A percentile compares a stretch with the other conserved stretches of the same genome.
Conservation (phyloP, 2,888 invertebrate species). For the Caenorhabditis sinica region DNA sequence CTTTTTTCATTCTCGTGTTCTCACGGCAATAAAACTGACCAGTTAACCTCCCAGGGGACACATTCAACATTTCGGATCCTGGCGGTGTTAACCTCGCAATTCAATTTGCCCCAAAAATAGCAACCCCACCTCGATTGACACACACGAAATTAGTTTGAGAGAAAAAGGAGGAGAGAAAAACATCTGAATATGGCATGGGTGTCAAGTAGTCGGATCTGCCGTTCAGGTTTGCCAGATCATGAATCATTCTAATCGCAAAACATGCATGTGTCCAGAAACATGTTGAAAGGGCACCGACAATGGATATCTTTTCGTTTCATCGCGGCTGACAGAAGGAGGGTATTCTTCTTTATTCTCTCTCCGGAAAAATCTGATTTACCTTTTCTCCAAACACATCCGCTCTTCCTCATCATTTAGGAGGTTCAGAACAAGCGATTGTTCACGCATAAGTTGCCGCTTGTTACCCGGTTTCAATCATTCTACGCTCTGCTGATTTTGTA, state of each 20-base stretch:
- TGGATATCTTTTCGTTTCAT: constrained; percentile 53
- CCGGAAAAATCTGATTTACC: constrained; percentile 64
- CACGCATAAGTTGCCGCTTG: constrained; percentile 59
- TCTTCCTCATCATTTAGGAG: constrained; percentile 32
- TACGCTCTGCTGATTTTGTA: constrained; percentile 56
- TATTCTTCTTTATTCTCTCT: background rate
- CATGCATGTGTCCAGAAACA: constrained; percentile 39
- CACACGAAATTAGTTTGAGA: constrained; percentile 20
- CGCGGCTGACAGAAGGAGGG: constrained; percentile 31
- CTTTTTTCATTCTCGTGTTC: background rate
- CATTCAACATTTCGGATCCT: constrained; percentile 6
- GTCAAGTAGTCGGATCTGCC: background rate
- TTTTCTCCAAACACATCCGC: constrained; percentile 24
- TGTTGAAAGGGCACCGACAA: constrained; percentile 60
- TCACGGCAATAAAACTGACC: constrained; percentile 48
- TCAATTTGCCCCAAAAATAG: constrained; percentile 19
- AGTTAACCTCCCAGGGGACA: constrained; percentile 15
- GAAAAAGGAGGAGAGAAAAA: constrained; percentile 19
- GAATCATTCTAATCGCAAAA: constrained; percentile 56
- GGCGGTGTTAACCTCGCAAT: background rate
- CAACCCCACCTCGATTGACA: constrained; percentile 17
- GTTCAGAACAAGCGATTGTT: constrained; percentile 58
- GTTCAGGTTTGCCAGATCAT: constrained; percentile 33
- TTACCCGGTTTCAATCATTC: constrained; percentile 64
- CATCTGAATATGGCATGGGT: constrained; percentile 1